Conservation (phyloP, 2,888 invertebrate species). For the Andrena fulva region DNA sequence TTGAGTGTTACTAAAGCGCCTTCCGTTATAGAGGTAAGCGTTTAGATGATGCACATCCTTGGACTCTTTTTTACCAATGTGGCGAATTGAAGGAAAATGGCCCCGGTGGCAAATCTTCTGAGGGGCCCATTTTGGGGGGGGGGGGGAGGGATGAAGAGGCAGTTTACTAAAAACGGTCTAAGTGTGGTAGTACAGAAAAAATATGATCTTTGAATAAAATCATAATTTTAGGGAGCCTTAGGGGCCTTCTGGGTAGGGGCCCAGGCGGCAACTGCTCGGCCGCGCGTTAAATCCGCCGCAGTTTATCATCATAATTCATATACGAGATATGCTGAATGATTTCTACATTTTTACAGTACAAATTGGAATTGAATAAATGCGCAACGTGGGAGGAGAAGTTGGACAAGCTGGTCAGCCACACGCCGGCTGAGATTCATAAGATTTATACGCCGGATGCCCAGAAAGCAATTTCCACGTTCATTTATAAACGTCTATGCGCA, state of each 20-base stretch:
- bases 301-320: too few species aligned
- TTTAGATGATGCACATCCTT: background rate
- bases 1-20: constrained; percentile 86
- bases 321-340: background rate
- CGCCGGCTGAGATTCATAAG: background rate
- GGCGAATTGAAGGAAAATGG: too few species aligned
- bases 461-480: constrained; percentile 31
- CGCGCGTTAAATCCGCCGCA: too few species aligned
- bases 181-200: too few species aligned
- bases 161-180: too few species aligned
- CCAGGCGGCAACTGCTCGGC: too few species aligned
- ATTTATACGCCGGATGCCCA: background rate
- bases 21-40: constrained; percentile 82
- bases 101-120: too few species aligned
- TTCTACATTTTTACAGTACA: constrained; percentile 63
- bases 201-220: too few species aligned
- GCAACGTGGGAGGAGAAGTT: constrained; percentile 87
- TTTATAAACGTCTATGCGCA: constrained; percentile 28
- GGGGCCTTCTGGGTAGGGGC: too few species aligned
- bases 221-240: too few species aligned
- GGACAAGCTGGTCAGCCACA: constrained; percentile 83
- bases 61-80: background rate
- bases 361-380: constrained; percentile 85
- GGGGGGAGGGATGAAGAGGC: background rate
- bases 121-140: too few species aligned